A percentile compares a stretch with the other conserved stretches of the same genome.
These are phyloP conservation scores for Sycophila texana DNA, from an alignment of 2,888 invertebrate species.

Conservation along the genomic window DNA sequence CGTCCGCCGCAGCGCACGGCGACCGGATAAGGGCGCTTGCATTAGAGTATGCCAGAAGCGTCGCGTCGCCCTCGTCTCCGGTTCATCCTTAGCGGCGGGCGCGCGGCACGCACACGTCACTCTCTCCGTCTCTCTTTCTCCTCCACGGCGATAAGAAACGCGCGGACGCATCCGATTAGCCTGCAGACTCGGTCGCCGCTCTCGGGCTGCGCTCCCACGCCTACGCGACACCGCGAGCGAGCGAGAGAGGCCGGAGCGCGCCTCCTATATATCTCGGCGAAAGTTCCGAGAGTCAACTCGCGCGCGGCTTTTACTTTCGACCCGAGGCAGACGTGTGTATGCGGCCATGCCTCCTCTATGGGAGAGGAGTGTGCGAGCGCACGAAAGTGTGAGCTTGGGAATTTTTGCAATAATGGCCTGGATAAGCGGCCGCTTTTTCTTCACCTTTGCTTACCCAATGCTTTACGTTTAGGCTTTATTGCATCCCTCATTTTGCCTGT, in stretches of 20 bases:
- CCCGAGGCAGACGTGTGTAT: constrained; percentile 8
- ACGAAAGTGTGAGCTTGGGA: constrained; percentile 50
- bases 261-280: constrained; percentile 11
- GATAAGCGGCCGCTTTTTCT: constrained; percentile 37
- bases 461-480: constrained; percentile 12
- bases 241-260: constrained; percentile 1
- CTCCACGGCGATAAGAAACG: constrained; percentile 10
- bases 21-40: not conserved
- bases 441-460: constrained; percentile 5
- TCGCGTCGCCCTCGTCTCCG: constrained; percentile 25
- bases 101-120: constrained; percentile 27
- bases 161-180: constrained; percentile 52
- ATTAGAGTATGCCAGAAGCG: constrained; percentile 29
- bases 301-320: constrained; percentile 54
- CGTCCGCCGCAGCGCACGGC: too few species aligned
- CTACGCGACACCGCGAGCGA: constrained; percentile 40
- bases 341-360: not conserved
- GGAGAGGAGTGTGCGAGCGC: constrained; percentile 2
- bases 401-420: constrained; percentile 54
- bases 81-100: constrained; percentile 22
- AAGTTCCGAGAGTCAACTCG: not conserved
- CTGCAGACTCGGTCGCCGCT: too few species aligned
- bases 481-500: not conserved
- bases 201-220: constrained; percentile 50
- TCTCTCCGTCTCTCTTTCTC: not conserved